Conservation (phyloP, 1,140 invertebrate genomes). For the Drosophila bocki region DNA sequence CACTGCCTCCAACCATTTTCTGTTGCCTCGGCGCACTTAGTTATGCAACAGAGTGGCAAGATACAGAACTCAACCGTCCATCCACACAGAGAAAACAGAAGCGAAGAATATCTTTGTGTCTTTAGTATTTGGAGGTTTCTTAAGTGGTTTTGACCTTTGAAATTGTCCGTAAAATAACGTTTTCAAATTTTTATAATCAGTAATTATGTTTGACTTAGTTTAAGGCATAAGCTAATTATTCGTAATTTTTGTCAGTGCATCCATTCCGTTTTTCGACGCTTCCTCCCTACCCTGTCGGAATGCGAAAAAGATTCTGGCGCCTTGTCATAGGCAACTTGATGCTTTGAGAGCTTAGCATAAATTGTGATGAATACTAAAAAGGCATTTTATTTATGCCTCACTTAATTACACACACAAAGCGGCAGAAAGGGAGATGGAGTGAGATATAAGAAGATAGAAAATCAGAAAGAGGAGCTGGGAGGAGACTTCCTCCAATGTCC, state of each 20-base stretch:
- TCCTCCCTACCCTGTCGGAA: constrained; percentile 1
- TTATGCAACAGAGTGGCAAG: constrained; percentile 75
- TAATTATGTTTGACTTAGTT: background rate
- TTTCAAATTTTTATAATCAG: background rate
- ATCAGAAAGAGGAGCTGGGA: constrained; percentile 25
- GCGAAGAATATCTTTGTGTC: background rate
- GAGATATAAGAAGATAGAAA: background rate
- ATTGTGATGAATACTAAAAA: constrained; percentile 85
- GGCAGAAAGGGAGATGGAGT: constrained; percentile 15
- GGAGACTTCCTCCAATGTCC: constrained; percentile 54
- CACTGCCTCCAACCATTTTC: constrained; percentile 5
- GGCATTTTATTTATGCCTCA: constrained; percentile 83
- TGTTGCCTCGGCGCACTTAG: constrained; percentile 59
- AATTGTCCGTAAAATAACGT: background rate
- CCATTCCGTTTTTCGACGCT: background rate
- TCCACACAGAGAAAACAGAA: constrained; percentile 3
- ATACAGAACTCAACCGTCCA: constrained; percentile 31
- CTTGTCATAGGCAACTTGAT: constrained; percentile 71
- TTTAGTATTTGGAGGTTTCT: background rate
- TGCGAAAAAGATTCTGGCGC: constrained; percentile 52
- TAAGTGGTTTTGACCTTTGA: background rate
- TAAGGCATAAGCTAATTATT: background rate
- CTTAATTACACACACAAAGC: constrained; percentile 77
- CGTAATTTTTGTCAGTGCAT: background rate
- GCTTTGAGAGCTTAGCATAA: constrained; percentile 84